Evolutionary conservation across 2,797 vertebrate species (phyloP), one percentile per base, ranked within the genome.

Genomic region (Brotula barbata): DNA sequence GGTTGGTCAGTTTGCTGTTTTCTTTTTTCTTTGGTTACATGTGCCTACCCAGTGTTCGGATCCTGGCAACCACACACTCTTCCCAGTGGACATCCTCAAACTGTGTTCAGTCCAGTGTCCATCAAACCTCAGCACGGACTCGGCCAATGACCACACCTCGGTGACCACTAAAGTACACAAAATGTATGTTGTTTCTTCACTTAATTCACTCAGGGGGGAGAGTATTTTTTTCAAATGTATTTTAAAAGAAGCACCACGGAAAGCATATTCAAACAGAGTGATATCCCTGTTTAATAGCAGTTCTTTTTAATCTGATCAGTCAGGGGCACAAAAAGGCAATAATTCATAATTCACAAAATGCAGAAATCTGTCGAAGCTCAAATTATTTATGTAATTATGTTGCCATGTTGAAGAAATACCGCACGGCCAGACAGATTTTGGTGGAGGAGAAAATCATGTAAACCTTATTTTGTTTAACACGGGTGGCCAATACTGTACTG

Each of bases 11-110:
- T 78, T 72, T 76, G 57, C 72, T 64, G 47, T 81, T 80, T 83
- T 68, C 47, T 57, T 75, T 70, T 71, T 70, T 67, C 57, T 79
- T 70, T 3, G 21, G 67, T 83, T 78, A 59, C 67, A 66, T 64
- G 49, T 49, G 50, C 48, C 66, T 69, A 68, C 44, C 37, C 68
- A 45, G 11, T 79, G 70, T 81, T 84, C 81, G 80, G 68, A 68
- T 72, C 47, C 62, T 83, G 75, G 82, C 62, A 59, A 58, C 57
- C 33, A 49, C 52, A 75, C 47, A 39, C 44, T 59, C 61, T 45
- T 59, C 59, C 64, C 71, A 52, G 59, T 61, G 72, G 65, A 77
- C 66, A 64, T 78, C 70, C 45, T 77, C 41, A 23, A 47, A 39
- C 66, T 57, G 42, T 51, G 31, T 52, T 69, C 52, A 48, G 49